These are phyloP conservation scores for Spermophilus dauricus DNA, from an alignment of 2,113 vertebrate species.

Conservation along the genomic window DNA sequence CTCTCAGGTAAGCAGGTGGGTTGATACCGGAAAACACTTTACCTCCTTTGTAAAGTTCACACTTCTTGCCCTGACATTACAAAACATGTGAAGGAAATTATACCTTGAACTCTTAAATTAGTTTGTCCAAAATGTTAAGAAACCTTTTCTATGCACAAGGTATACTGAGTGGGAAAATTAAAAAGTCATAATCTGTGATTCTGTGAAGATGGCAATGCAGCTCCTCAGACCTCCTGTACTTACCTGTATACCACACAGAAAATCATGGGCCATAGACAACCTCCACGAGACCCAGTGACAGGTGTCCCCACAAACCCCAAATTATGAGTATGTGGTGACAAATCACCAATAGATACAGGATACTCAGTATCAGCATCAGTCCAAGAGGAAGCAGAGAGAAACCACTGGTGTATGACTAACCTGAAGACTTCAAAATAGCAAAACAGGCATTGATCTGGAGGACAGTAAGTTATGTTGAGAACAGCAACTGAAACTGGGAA, in stretches of 20 bases:
- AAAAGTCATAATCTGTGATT: not conserved
- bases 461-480: not conserved
- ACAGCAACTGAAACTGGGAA: too few species aligned
- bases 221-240: not conserved
- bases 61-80: not conserved
- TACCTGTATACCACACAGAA: not conserved
- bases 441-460: not conserved
- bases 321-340: not conserved
- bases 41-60: not conserved
- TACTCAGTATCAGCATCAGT: not conserved
- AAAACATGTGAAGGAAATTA: not conserved
- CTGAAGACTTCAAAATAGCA: not conserved
- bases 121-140: constrained; percentile 5
- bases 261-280: not conserved
- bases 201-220: not conserved
- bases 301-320: not conserved
- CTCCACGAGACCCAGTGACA: not conserved
- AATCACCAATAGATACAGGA: not conserved
- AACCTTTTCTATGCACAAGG: not conserved
- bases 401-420: not conserved
- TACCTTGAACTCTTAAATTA: not conserved
- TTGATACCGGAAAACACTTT: not conserved
- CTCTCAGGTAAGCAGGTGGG: not conserved
- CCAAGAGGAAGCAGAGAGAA: not conserved
- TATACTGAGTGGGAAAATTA: not conserved